Base-by-base conservation (phyloP, 2,797 vertebrate genomes). In the Gorsachius magnificus region DNA sequence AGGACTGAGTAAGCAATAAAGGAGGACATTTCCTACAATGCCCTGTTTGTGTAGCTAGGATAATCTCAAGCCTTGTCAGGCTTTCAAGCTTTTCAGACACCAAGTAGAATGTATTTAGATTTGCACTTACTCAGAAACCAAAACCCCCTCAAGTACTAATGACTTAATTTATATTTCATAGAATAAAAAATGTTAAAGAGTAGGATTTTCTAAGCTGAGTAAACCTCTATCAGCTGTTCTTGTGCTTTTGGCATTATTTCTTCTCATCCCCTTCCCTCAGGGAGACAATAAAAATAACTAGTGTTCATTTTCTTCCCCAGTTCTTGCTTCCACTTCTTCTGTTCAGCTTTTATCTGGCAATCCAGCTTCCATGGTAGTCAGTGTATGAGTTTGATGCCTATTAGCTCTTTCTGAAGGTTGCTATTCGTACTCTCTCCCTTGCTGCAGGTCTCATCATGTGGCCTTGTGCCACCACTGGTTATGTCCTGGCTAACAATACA, bases 201-300 rank as follows among this genome's bases (percentile, higher is more conserved):
- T 46, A 61, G 68, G 86, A 90, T 97, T 92, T 96, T 94, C 68
- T 84, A 87, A 90, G 81, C 48, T 87, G n/a, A 92, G 41, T 83
- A 96, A 95, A 95, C 53, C 41, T 88, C 92, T 95, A 91, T 96
- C 84, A 88, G 69, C 54, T 78, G 25, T 88, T 91, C 69, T 58
- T 86, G 35, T 81, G 89, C 35, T 94, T 91, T 83, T 87, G 82
- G 71, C 79, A 53, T 88, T 92, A 83, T 87, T 96, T 95, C 41
- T 83, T 87, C 84, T 92, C 79, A 89, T 87, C 35, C 57, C 9
- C 86, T 90, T 83, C 61, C 72, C 91, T 91, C 61, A 18, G 68
- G 79, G 84, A 85, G 70, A 58, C 48, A 96, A 95, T 78, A 95
- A 94, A 94, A 90, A 94, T 85, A 92, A 65, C 45, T 92, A 71